These are phyloP conservation scores for Aromia moschata DNA, from an alignment of 2,888 invertebrate genomes.

Conservation along the genomic window DNA sequence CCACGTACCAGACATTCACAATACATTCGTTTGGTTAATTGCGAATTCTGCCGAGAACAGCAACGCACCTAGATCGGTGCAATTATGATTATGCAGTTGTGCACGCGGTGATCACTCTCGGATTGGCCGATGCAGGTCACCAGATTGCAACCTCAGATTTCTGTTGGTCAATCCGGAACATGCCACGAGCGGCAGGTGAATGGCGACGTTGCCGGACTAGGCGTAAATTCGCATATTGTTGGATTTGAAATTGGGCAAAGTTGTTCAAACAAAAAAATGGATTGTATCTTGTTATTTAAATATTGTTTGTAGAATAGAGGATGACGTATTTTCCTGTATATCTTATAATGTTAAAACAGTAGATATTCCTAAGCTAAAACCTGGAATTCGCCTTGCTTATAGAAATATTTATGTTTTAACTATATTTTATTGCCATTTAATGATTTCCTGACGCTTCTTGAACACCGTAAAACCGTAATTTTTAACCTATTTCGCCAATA, in stretches of 20 bases:
- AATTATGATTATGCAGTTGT: neutral
- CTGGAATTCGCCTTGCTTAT: neutral
- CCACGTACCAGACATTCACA: too few species aligned
- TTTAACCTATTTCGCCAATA: too few species aligned
- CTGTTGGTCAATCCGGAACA: conserved; percentile 38
- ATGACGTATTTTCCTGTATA: neutral
- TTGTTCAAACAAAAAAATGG: too few species aligned
- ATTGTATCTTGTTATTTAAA: too few species aligned
- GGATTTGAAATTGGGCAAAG: too few species aligned
- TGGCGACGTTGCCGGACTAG: conserved; percentile 13
- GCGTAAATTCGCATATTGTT: neutral
- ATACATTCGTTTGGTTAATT: neutral
- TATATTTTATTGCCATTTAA: too few species aligned
- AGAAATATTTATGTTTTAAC: too few species aligned
- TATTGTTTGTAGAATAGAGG: too few species aligned
- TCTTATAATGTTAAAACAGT: neutral
- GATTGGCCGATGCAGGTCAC: conserved; percentile 2
- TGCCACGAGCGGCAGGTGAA: conserved; percentile 32
- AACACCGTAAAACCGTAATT: too few species aligned
- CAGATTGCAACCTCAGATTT: neutral
- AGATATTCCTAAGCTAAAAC: neutral
- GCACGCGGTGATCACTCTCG: neutral
- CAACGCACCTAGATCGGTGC: neutral
- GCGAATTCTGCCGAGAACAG: neutral
- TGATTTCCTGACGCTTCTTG: too few species aligned